Evolutionary conservation across 2,797 vertebrate species (phyloP).

Genomic region (Coendou prehensilis): DNA sequence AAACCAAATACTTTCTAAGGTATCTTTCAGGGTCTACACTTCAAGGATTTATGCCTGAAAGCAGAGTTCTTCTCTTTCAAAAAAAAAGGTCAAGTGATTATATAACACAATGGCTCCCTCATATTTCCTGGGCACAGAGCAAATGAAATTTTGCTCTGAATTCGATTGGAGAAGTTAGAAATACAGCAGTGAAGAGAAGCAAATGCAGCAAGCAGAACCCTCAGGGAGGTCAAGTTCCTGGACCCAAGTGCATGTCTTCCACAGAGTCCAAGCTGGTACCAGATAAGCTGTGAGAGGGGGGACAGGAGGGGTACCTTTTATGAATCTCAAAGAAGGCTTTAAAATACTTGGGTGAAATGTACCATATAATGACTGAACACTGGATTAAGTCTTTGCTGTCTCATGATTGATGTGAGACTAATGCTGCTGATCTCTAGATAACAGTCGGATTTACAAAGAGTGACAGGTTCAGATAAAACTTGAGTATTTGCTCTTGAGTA

Average conservation of each 20-base stretch:
- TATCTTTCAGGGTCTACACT: not conserved
- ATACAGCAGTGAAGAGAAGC: not conserved
- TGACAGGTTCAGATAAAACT: conserved; percentile 24
- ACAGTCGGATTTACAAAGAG: conserved; percentile 76
- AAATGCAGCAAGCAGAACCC: not conserved
- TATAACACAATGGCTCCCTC: not conserved
- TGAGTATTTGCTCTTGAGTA: conserved; percentile 32
- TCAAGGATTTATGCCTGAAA: not conserved
- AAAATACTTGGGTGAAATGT: conserved; percentile 66
- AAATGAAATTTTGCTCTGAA: conserved; percentile 36
- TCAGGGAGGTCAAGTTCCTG: not conserved
- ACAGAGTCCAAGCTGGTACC: not conserved
- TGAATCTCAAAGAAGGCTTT: conserved; percentile 31
- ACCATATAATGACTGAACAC: conserved; percentile 30
- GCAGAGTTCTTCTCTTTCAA: not conserved
- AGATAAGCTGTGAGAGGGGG: not conserved
- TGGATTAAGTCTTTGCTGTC: conserved; percentile 62
- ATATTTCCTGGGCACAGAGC: not conserved
- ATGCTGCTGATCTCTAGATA: conserved; percentile 74
- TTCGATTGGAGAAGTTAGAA: not conserved
- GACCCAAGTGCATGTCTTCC: not conserved
- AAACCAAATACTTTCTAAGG: not conserved
- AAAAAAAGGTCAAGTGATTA: not conserved
- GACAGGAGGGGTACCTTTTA: not conserved
- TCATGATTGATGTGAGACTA: conserved; percentile 69